Percentiles rank a stretch among this genome's conserved stretches.
phyloP scores from a whole-genome alignment of 1,140 invertebrate species.

The Drosophila suzukii region DNA sequence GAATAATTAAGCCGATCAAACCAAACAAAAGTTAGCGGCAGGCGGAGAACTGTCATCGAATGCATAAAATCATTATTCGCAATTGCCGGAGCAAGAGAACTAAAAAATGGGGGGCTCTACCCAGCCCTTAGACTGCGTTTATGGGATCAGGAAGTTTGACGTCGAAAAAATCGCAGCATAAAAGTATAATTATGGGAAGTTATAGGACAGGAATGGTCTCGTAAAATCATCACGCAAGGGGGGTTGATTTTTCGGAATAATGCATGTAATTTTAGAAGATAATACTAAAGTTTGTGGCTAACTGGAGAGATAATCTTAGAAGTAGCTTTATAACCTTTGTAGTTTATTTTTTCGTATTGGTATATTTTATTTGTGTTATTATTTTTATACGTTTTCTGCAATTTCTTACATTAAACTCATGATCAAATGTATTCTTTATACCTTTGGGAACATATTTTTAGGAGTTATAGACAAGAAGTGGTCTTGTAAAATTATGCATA shows the following conservation, averaged over 20 bases:
- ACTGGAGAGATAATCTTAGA: too few relatives aligned
- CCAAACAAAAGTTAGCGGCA: constrained; percentile 41
- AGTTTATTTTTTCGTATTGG: too few relatives aligned
- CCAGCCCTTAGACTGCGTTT: constrained; percentile 16
- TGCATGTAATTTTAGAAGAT: background rate
- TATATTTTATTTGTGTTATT: too few relatives aligned
- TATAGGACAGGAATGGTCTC: background rate
- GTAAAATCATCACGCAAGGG: background rate
- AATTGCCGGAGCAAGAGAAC: constrained; percentile 21
- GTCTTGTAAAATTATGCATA: too few relatives aligned
- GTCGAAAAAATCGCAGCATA: background rate
- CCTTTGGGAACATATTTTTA: too few relatives aligned
- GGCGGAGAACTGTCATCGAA: constrained; percentile 49
- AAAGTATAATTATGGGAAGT: constrained; percentile 9
- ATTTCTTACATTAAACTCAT: too few relatives aligned
- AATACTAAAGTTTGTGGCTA: too few relatives aligned
- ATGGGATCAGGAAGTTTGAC: constrained; percentile 48
- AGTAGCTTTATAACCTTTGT: too few relatives aligned
- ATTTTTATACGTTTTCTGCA: too few relatives aligned
- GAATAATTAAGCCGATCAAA: constrained; percentile 59
- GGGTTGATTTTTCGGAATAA: too few relatives aligned
- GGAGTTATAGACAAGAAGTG: too few relatives aligned
- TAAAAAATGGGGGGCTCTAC: constrained; percentile 1
- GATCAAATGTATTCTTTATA: too few relatives aligned
- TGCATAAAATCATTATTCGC: constrained; percentile 58